Evolutionary conservation across 2,113 vertebrate genomes (phyloP), one percentile per base, ranked within the genome.

Genomic region (Hemichromis elongatus): DNA sequence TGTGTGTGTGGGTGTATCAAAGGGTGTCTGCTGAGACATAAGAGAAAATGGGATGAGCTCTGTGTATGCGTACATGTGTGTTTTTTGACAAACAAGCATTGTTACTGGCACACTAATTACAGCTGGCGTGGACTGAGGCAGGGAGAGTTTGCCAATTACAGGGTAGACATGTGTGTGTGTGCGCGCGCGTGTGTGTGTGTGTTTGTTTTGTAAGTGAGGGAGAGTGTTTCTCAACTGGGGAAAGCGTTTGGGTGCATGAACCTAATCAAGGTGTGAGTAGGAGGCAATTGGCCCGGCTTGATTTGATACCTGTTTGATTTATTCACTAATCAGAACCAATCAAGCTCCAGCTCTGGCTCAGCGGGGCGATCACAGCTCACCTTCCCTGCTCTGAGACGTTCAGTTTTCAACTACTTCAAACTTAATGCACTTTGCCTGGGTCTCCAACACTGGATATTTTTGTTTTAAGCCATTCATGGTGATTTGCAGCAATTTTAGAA

Each of bases 271-370:
- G 90, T 93, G 89, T 63, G 92, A 92, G 93, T 94, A 88, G 93
- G 95, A 93, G 95, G 90, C 89, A 89, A 90, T 93, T 92, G 92
- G 90, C 91, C 73, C 88, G 42, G 85, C 91, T 91, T 94, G 94
- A 94, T 95, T 94, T 93, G 94, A 95, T 94, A 94, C 92, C 88
- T 91, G 94, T 94, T 91, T 94, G 94, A 94, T 94, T 93, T 94
- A 94, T 95, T 89, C 93, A 75, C 92, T 94, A 92, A 95, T 95
- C 95, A 95, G 86, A 93, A 93, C 93, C 92, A 95, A 94, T 94
- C 93, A 94, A 87, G 88, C 92, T 91, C 90, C 89, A 70, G 92
- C 93, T 68, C 54, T 4, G 82, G 85, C 91, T 81, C 92, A 90
- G 92, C 68, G 86, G 89, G 91, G 81, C 84, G 86, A 85, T 82